Conservation (phyloP, 1,140 invertebrate genomes). For the Platorchestia sp. region DNA sequence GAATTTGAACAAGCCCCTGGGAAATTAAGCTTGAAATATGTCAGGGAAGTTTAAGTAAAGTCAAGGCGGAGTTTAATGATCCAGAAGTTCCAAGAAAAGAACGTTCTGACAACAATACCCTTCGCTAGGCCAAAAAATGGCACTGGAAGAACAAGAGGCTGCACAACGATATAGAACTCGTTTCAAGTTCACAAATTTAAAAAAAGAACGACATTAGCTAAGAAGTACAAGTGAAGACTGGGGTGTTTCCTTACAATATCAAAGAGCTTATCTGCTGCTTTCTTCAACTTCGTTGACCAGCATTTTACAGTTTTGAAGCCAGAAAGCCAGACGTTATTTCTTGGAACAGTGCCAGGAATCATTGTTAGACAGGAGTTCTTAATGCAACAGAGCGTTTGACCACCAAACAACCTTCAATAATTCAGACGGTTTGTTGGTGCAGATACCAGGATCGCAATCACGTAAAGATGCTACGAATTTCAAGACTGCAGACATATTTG, state of each 20-base stretch:
- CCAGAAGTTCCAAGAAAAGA: not conserved
- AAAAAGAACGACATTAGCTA: not conserved
- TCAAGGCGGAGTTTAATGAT: not conserved
- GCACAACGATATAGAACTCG: not conserved
- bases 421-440: not conserved
- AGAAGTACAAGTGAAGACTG: not conserved
- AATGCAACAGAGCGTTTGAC: not conserved
- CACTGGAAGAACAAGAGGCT: not conserved
- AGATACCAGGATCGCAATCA: not conserved
- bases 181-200: not conserved
- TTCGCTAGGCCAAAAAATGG: not conserved
- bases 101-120: not conserved
- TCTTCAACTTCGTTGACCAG: not conserved
- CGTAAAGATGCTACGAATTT: not conserved
- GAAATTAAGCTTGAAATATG: constrained; percentile 24
- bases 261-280: not conserved
- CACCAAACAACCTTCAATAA: not conserved
- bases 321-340: not conserved
- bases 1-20: constrained; percentile 36
- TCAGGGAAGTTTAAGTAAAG: not conserved
- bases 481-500: not conserved
- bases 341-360: not conserved
- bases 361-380: not conserved
- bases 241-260: not conserved
- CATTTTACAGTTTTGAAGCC: not conserved